These are phyloP conservation scores for Argyresthia albistria DNA, from an alignment of 2,888 invertebrate species.

Conservation along the genomic window DNA sequence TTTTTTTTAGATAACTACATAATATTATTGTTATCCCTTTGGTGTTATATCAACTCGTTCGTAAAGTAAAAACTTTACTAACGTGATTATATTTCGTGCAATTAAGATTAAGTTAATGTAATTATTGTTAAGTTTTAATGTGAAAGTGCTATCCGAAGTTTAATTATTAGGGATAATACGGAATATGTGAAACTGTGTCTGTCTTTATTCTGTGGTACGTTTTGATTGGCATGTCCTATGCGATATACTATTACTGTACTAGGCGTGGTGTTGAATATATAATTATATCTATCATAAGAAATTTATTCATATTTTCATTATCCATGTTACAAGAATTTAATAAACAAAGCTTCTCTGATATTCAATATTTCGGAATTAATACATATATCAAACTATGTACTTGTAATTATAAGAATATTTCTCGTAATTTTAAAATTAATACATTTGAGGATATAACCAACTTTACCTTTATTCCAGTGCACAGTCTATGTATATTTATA, in stretches of 20 bases:
- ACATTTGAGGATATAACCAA: conserved; percentile 38
- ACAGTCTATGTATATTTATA: conserved; percentile 21
- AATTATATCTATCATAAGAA: conserved; percentile 57
- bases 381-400: conserved; percentile 25
- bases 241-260: conserved; percentile 10
- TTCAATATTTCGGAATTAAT: conserved; percentile 39
- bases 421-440: conserved; percentile 19
- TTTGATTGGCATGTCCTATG: conserved; percentile 15
- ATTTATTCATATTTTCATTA: conserved; percentile 67
- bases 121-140: background rate
- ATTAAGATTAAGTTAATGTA: conserved; percentile 9
- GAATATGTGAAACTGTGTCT: conserved; percentile 8
- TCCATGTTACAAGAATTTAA: conserved; percentile 48
- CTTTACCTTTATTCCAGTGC: conserved; percentile 29
- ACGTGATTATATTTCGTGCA: conserved; percentile 6
- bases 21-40: background rate
- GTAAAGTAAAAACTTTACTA: background rate
- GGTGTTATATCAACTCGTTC: no score
- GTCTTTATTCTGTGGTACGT: conserved; percentile 13
- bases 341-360: conserved; percentile 46
- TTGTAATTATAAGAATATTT: conserved; percentile 16
- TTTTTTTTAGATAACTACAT: background rate
- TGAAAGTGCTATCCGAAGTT: no score
- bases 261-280: conserved; percentile 54
- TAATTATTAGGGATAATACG: background rate